These are phyloP conservation scores for Aphelocoma californica DNA, from an alignment of 2,797 vertebrate genomes.

Conservation along the genomic window DNA sequence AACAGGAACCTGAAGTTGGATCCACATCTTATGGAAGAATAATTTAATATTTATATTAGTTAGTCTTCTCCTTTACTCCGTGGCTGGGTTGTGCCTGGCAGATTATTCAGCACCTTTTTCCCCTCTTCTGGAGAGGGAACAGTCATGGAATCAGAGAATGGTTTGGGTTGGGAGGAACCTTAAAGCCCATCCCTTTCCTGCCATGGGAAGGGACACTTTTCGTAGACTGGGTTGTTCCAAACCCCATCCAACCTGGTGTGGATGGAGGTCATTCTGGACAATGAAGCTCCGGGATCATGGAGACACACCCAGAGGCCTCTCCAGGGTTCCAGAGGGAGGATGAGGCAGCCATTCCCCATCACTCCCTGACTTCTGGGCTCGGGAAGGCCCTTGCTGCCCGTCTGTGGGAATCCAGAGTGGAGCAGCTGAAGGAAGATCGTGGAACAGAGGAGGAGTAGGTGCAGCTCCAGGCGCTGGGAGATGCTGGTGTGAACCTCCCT, in stretches of 20 bases:
- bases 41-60: too few relatives aligned
- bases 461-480: rapidly evolving
- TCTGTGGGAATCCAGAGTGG: not conserved
- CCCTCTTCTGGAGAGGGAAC: not conserved
- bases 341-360: not conserved
- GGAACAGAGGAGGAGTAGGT: not conserved
- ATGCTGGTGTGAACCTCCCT: not conserved
- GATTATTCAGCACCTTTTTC: not conserved
- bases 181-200: not conserved
- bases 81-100: not conserved
- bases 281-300: not conserved
- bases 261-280: too few relatives aligned
- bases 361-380: not conserved
- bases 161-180: not conserved
- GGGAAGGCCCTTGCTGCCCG: not conserved
- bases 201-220: too few relatives aligned
- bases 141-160: not conserved
- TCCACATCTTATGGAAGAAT: not conserved
- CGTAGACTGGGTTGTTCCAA: not conserved
- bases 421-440: not conserved
- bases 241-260: rapidly evolving
- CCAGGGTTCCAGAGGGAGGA: not conserved
- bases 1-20: not conserved
- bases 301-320: not conserved
- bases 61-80: not conserved